Evolutionary conservation across 2,888 invertebrate genomes (phyloP), one percentile per base, ranked within the genome.

Genomic region (Sialis fuliginosa): DNA sequence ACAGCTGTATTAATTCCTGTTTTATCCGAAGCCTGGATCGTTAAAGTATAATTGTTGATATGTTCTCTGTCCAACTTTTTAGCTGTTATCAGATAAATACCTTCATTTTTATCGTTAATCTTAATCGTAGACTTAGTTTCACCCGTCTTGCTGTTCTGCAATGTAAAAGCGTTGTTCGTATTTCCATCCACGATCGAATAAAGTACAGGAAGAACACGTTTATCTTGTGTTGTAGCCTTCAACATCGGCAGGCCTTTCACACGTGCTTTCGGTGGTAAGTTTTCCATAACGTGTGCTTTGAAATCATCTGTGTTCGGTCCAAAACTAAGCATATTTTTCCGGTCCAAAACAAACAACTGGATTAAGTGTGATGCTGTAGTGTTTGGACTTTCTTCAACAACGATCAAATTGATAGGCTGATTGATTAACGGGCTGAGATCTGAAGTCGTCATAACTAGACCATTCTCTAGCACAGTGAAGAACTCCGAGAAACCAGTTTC

Each of bases 371-470:
- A 84, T 39, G 80, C 73, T 48, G 85, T 86, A 53, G 75, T 75
- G 62, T 86, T 87, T 5, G 81, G 80, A 43, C 81, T 77, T 61
- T 88, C 84, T 60, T 89, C 88, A 48, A 88, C 68, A 13, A 90
- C 79, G 46, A 87, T 76, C 48, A 90, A 72, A 60, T 86, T 81
- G 31, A 90, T 80, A 0, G 86, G 85, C 53, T 78, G 76, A 62
- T 89, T 81, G 50, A 88, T 77, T 50, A 91, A 67, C 9, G 88
- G 85, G 46, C 80, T 77, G 39, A 91, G 73, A 60, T 89, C 87
- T 37, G 86, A 79, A 31, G 88, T 90, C 42, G 90, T 90, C 89
- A 91, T 92, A 48, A 92, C 79, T 48, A 89, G 76, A 45, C 91
- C 91, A 63, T 89, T 84, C 54, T 82, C 80, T 48, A 91, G 74